These are phyloP conservation scores for Prenolepis imparis DNA, from an alignment of 2,888 invertebrate species.

Conservation along the genomic window DNA sequence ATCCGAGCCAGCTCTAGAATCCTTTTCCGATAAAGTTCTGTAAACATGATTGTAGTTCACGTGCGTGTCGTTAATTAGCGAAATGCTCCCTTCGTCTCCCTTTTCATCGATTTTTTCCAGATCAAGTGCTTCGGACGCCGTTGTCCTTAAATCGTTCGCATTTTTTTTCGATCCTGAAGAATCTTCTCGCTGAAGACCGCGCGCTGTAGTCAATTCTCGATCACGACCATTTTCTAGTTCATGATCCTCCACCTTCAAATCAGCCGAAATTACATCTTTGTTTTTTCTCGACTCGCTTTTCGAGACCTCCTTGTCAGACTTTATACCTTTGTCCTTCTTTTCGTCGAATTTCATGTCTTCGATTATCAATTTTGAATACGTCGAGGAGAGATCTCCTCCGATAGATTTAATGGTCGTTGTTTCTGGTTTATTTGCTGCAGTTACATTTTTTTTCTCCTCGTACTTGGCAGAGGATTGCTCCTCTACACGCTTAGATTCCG, in stretches of 20 bases:
- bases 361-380: not conserved
- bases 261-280: constrained; percentile 2
- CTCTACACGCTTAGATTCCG: not conserved
- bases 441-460: not conserved
- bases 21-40: constrained; percentile 63
- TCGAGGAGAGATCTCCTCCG: not conserved
- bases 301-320: constrained; percentile 13
- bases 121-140: constrained; percentile 66
- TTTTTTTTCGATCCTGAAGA: not conserved
- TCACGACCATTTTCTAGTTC: not conserved
- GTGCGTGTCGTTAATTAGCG: constrained; percentile 80
- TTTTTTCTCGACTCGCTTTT: constrained; percentile 7
- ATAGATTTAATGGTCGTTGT: not conserved
- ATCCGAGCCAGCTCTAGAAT: not conserved
- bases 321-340: constrained; percentile 4
- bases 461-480: not conserved
- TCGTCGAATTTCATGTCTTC: not conserved
- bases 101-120: constrained; percentile 63
- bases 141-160: constrained; percentile 22
- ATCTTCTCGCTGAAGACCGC: not conserved
- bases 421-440: not conserved
- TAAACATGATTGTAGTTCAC: constrained; percentile 73
- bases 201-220: constrained; percentile 10
- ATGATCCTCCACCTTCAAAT: not conserved
- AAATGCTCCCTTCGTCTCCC: constrained; percentile 63